phyloP scores from a whole-genome alignment of 2,888 invertebrate species.

The Athalia cordata region DNA sequence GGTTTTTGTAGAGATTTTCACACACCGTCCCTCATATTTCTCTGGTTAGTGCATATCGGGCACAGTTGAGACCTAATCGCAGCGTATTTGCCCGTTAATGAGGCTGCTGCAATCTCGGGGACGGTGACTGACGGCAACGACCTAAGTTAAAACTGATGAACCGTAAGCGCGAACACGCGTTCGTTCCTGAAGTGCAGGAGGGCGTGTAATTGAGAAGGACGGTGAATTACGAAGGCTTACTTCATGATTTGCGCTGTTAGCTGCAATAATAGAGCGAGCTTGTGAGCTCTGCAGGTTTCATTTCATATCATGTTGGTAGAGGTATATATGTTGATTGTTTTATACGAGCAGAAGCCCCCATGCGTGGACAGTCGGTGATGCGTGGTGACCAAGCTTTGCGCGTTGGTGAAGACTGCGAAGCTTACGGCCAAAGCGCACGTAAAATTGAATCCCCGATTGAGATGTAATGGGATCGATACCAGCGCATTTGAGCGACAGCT shows the following conservation, averaged over 20 bases:
- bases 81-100: background rate
- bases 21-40: background rate
- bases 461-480: slow-evolving; percentile 19
- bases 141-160: slow-evolving; percentile 32
- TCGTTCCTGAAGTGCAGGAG: slow-evolving; percentile 29
- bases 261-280: slow-evolving; percentile 40
- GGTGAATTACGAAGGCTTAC: slow-evolving; percentile 1
- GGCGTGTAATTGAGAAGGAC: slow-evolving; percentile 34
- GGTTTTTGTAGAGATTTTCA: slow-evolving; percentile 12
- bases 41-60: background rate
- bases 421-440: background rate
- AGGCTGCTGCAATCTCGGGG: background rate
- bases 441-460: slow-evolving; percentile 21
- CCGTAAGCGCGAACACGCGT: slow-evolving; percentile 45
- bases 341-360: background rate
- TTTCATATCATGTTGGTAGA: background rate
- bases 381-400: background rate
- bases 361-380: slow-evolving; percentile 36
- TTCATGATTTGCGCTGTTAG: slow-evolving; percentile 42
- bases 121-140: slow-evolving; percentile 3
- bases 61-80: background rate
- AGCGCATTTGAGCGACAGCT: background rate
- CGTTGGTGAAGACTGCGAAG: background rate
- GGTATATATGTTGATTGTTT: no score
- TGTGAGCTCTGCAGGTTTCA: slow-evolving; percentile 2